A percentile compares a stretch with the other conserved stretches of the same genome.
phyloP scores from a whole-genome alignment of 2,888 invertebrate genomes.

The Epinotia demarniana region DNA sequence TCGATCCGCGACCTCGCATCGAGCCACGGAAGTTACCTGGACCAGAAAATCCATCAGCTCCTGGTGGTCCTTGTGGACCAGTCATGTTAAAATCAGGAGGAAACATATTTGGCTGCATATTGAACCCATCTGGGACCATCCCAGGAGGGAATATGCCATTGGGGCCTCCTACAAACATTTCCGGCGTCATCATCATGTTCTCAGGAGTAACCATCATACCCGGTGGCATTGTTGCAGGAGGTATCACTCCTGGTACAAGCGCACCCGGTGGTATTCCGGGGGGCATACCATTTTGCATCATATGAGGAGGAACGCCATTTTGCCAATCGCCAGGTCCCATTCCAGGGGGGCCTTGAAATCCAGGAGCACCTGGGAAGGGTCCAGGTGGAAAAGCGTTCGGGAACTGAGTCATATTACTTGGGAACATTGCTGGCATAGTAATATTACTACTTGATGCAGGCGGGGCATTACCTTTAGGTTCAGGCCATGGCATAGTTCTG shows the following conservation, averaged over 20 bases:
- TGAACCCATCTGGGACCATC: conserved; percentile 73
- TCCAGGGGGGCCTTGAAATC: conserved; percentile 71
- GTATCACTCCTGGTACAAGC: conserved; percentile 67
- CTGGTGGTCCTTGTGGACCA: conserved; percentile 62
- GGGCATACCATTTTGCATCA: conserved; percentile 70
- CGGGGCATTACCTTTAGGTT: conserved; percentile 89
- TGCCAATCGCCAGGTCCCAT: conserved; percentile 75
- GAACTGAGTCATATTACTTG: conserved; percentile 76
- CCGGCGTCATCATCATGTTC: conserved; percentile 79
- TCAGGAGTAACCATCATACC: conserved; percentile 79
- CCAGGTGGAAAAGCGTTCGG: conserved; percentile 76
- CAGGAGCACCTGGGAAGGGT: conserved; percentile 75
- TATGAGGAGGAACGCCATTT: conserved; percentile 70
- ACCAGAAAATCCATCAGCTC: conserved; percentile 52
- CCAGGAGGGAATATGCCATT: conserved; percentile 65
- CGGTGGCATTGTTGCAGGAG: conserved; percentile 67
- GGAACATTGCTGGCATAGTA: conserved; percentile 77
- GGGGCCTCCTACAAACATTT: conserved; percentile 68
- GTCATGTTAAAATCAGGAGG: conserved; percentile 82
- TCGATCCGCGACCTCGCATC: conserved; percentile 82
- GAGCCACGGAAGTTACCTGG: conserved; percentile 82
- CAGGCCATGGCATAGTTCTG: conserved; percentile 92
- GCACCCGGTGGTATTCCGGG: conserved; percentile 65
- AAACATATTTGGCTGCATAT: conserved; percentile 79
- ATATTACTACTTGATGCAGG: conserved; percentile 60